Base-by-base conservation (phyloP, 2,113 vertebrate genomes). In the Dasypus novemcinctus region DNA sequence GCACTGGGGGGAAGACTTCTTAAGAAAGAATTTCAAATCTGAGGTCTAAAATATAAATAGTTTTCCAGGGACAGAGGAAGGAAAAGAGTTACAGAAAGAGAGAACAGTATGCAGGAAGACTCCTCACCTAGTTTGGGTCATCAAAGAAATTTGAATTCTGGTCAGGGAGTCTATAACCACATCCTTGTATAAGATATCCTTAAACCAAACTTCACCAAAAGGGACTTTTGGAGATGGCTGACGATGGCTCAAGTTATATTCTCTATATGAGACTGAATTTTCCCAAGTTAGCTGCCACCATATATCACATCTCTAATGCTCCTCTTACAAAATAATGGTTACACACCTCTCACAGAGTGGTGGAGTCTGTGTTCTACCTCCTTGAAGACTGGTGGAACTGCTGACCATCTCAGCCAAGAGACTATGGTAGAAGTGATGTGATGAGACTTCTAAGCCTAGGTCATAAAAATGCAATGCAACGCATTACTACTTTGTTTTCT, bases 31-130 rank as follows among this genome's bases (percentile, higher is more conserved):
- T 9, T 41, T 87, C 80, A 64, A 71, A n/a, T 17, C 31, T 38
- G 38, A 82, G 29, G 33, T 49, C 64, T 90, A n/a, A 87, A 84
- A 68, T 38, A 29, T 25, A 75, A 89, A 11, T 74, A 46, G 43
- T 46, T 64, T 64, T 17, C 31, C 12, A 49, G 61, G 8, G 33
- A n/a, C 49, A 83, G 33, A 76, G 25, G 7, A 74, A 61, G 38
- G 9, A 46, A 54, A 20, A 38, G 10, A 13, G 7, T n/a, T 72
- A 43, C 0, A 21, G 21, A 63, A 57, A 87, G 54, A 79, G 3
- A 20, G 41, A 74, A 17, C 3, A 7, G 1, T 9, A 14, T 2
- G 10, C 8, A 4, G 76, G 46, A 89, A 71, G n/a, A 68, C 8
- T 21, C 2, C 33, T 14, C 38, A 46, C 43, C 54, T 90, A 2